phyloP scores from a whole-genome alignment of 2,113 vertebrate species.

The Arizona elegans region DNA sequence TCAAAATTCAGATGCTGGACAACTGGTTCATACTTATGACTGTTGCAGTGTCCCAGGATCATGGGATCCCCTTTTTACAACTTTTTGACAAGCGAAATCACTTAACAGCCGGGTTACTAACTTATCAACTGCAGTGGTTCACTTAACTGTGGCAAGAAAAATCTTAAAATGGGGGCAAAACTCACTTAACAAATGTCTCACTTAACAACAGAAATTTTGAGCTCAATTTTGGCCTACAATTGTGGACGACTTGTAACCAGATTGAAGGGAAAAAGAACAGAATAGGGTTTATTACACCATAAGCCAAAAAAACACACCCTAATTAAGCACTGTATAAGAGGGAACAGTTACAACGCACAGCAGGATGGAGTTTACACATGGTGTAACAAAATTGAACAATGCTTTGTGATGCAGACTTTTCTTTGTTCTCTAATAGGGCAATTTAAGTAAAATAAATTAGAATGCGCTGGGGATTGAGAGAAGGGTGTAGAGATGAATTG shows the following conservation, averaged over 20 bases:
- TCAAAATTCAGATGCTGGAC: not conserved
- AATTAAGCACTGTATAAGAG: not conserved
- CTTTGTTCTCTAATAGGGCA: not conserved
- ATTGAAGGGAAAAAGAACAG: not conserved
- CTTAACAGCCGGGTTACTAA: too few relatives aligned
- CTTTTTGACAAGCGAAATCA: not conserved
- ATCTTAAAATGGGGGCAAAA: too few relatives aligned
- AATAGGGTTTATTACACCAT: not conserved
- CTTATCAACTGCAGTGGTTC: too few relatives aligned
- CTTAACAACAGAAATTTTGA: too few relatives aligned
- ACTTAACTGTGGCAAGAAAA: too few relatives aligned
- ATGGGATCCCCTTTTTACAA: not conserved
- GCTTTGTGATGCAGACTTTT: not conserved
- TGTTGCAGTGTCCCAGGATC: too few relatives aligned
- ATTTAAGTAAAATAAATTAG: not conserved
- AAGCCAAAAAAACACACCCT: not conserved
- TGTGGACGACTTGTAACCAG: not conserved
- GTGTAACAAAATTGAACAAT: not conserved
- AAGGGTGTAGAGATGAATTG: not conserved
- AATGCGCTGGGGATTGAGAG: not conserved
- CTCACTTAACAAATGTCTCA: too few relatives aligned
- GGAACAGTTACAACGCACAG: not conserved
- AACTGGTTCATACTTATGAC: too few relatives aligned
- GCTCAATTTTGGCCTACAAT: too few relatives aligned
- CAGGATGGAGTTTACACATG: not conserved